These are phyloP conservation scores for Melanostoma scalare DNA, from an alignment of 2,888 invertebrate genomes.

Conservation along the genomic window DNA sequence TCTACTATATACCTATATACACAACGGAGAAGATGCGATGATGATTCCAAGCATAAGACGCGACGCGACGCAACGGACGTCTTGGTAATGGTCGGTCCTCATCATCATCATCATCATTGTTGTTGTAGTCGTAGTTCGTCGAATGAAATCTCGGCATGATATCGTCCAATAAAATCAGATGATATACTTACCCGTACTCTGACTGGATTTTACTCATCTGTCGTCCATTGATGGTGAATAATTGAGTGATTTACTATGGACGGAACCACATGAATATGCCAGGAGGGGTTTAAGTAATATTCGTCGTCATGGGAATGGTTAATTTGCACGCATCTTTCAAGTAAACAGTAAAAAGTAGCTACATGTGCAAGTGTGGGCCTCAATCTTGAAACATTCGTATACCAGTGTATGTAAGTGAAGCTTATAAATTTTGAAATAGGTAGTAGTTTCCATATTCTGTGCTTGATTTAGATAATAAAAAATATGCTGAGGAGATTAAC, in stretches of 20 bases:
- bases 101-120: constrained; percentile 13
- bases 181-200: constrained; percentile 61
- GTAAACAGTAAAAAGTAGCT: background rate
- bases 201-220: constrained; percentile 69
- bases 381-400: too few relatives aligned
- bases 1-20: constrained; percentile 37
- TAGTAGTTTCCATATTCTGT: too few relatives aligned
- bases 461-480: too few relatives aligned
- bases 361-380: background rate
- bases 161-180: constrained; percentile 72
- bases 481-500: too few relatives aligned
- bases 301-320: constrained; percentile 51
- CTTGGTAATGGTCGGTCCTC: constrained; percentile 42
- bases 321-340: constrained; percentile 52
- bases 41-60: constrained; percentile 42
- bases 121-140: constrained; percentile 21
- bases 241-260: constrained; percentile 68
- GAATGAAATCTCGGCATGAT: constrained; percentile 67
- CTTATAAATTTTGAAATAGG: too few relatives aligned
- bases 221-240: constrained; percentile 72
- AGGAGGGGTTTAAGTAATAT: constrained; percentile 27
- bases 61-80: constrained; percentile 11
- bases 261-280: constrained; percentile 6
- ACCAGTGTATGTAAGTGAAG: too few relatives aligned
- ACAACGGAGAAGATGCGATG: constrained; percentile 25